Evolutionary conservation across 2,797 vertebrate genomes (phyloP).

Genomic region (Heterohyrax brucei): DNA sequence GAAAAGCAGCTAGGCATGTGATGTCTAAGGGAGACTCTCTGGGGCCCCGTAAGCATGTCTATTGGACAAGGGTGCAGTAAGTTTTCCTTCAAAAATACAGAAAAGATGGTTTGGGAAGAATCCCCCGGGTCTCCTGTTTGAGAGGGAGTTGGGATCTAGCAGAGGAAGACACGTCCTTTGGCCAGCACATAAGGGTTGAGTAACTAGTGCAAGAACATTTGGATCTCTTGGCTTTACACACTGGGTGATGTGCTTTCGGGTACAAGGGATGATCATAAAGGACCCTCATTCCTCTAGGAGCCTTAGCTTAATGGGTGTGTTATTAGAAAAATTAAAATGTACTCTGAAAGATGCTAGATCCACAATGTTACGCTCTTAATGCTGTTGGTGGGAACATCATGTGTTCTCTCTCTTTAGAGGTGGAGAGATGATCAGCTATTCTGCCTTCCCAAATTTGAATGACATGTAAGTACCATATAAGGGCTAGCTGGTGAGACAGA

Average conservation of each 20-base stretch:
- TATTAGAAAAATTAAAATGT: neutral
- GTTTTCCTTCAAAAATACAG: conserved; percentile 8
- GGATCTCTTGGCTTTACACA: conserved; percentile 37
- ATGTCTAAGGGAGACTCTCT: neutral
- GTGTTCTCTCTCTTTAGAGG: neutral
- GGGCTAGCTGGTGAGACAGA: neutral
- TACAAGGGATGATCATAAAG: conserved; percentile 77
- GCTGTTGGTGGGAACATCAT: neutral
- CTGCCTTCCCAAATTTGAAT: neutral
- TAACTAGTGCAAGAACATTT: conserved; percentile 69
- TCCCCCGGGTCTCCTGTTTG: neutral
- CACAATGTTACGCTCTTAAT: neutral
- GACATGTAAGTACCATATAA: neutral
- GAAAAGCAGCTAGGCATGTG: neutral
- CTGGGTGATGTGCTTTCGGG: conserved; percentile 76
- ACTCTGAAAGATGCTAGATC: neutral
- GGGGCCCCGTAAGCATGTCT: neutral
- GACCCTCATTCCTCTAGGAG: neutral
- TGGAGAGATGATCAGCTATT: neutral
- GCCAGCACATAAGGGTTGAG: conserved; percentile 44
- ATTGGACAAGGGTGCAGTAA: neutral
- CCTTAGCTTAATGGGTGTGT: neutral
- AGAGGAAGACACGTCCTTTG: conserved; percentile 61
- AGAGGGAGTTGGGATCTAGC: neutral
- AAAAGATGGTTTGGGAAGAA: conserved; percentile 22